Base-by-base conservation (phyloP, 2,113 vertebrate species). In the Oreotrochilus melanogaster region DNA sequence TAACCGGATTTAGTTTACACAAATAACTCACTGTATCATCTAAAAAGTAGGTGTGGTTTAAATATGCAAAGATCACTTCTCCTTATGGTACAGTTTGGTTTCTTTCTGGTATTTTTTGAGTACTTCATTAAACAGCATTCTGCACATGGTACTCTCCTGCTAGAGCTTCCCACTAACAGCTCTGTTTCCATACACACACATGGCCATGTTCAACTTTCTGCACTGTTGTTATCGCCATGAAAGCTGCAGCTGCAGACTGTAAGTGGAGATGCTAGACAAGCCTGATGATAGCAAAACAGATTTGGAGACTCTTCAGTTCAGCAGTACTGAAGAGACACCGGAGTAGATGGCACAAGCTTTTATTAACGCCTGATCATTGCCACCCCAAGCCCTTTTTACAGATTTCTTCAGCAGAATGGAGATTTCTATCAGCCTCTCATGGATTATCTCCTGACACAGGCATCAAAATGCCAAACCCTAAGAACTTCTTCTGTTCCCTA, bases 341-440 rank as follows among this genome's bases (percentile, higher is more conserved):
- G 53, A 47, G 45, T 18, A 53, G 51, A 45, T 1, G 23, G 64
- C 89, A 86, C 12, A 33, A 28, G 70, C 66, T 86, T 71, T 58
- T 56, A 48, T 7, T 25, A 67, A 65, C 1, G 1, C 33, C 35
- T 3, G 2, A 12, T 45, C 45, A 54, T 18, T 1, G 0, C 18
- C 42, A 39, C 39, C 67, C 12, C 48, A 28, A 92, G 48, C 23
- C 64, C 35, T 0, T 0, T 0, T 5, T 7, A 70, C 18, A 22
- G 35, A 47, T 43, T 18, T 78, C 79, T 61, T 39, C 35, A 11
- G 18, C 61, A 71, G 42, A 75, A 53, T 0, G 0, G 42, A 31
- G 64, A 67, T 6, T 11, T 30, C 48, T 11, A 37, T 37, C 67
- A 83, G 13, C 18, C 43, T 74, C 51, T 58, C 43, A 4, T 0